Percentiles rank a stretch among this genome's conserved stretches.
Evolutionary conservation across 2,113 vertebrate genomes (phyloP).

Genomic region (Muscicapa adusta): DNA sequence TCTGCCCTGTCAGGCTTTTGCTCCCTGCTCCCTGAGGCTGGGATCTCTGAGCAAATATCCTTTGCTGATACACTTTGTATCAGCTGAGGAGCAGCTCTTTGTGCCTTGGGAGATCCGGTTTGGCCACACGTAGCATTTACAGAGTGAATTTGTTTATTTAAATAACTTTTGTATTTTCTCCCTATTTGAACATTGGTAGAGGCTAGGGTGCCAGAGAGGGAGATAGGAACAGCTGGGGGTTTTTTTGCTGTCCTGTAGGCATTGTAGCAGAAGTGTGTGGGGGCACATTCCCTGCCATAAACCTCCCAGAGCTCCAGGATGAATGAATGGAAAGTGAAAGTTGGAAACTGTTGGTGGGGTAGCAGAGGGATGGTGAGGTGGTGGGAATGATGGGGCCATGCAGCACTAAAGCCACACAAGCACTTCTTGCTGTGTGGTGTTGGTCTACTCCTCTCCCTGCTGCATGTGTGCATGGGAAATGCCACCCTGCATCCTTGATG

Average conservation of each 20-base stretch:
- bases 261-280: accelerated
- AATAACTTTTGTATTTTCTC: neutral
- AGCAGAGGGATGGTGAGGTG: neutral
- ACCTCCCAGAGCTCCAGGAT: neutral
- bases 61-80: neutral
- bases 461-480: neutral
- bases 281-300: accelerated
- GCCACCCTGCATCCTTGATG: neutral
- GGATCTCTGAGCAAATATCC: neutral
- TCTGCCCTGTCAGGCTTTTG: neutral
- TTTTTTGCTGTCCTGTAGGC: neutral
- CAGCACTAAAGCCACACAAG: neutral
- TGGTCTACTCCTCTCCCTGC: neutral
- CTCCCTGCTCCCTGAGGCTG: neutral
- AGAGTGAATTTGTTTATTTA: neutral
- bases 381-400: neutral
- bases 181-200: neutral
- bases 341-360: neutral
- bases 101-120: neutral
- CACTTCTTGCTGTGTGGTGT: neutral
- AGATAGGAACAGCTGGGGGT: neutral
- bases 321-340: neutral
- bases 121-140: neutral
- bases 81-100: neutral
- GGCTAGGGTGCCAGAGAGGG: neutral